phyloP scores from a whole-genome alignment of 92 coral and sea anemone species.

The Blastomussa wellsi region DNA sequence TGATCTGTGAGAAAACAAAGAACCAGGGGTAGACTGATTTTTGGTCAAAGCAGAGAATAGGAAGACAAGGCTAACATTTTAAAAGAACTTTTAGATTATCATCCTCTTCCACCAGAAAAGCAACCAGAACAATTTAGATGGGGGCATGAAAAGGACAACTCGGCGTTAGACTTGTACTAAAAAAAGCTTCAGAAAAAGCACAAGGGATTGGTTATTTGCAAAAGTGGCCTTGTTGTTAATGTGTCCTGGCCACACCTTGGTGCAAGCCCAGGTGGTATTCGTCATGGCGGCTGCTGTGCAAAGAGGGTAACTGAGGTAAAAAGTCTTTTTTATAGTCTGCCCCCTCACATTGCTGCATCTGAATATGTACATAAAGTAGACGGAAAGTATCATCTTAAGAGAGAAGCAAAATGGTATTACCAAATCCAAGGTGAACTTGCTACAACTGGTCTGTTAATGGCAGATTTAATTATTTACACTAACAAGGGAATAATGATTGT shows the following conservation, averaged over 20 bases:
- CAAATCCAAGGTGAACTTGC: conserved; percentile 50
- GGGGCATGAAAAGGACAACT: conserved; percentile 40
- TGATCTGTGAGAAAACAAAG: conserved; percentile 17
- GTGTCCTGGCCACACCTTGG: conserved; percentile 41
- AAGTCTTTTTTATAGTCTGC: no score
- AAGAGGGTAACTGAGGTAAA: conserved; percentile 37
- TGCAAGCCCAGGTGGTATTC: conserved; percentile 48
- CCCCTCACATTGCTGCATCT: conserved; percentile 48
- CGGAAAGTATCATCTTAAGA: conserved; percentile 24
- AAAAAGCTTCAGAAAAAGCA: conserved; percentile 39
- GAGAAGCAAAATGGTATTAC: conserved; percentile 52
- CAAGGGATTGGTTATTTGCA: conserved; percentile 1
- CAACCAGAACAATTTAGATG: conserved; percentile 48
- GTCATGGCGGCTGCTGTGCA: conserved; percentile 42
- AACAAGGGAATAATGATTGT: conserved; percentile 54
- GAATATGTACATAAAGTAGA: conserved; percentile 35
- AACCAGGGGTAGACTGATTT: conserved; percentile 41
- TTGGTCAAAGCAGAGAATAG: conserved; percentile 26
- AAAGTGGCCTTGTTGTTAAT: conserved; percentile 55
- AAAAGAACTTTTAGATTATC: conserved; percentile 56
- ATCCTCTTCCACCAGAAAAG: conserved; percentile 44
- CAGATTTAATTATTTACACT: conserved; percentile 50
- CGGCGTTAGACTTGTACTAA: not conserved
- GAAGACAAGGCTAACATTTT: conserved; percentile 48
- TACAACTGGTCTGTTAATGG: conserved; percentile 10